Percentiles rank a stretch among this genome's conserved stretches.
phyloP scores from a whole-genome alignment of 2,113 vertebrate genomes.

The Platysteira castanea region DNA sequence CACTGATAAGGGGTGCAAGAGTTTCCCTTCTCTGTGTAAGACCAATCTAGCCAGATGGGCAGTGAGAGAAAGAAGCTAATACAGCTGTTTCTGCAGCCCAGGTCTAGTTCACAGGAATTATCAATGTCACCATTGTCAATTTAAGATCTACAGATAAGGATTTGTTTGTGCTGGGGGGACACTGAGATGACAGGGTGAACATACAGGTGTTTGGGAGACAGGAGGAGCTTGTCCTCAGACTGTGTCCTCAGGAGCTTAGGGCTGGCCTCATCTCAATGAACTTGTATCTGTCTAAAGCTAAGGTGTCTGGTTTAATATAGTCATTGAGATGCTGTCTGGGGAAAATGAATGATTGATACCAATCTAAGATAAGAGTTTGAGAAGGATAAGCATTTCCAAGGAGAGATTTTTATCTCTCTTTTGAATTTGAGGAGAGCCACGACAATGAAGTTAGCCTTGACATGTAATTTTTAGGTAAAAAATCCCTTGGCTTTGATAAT shows the following conservation, averaged over 20 bases:
- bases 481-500: not conserved
- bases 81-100: not conserved
- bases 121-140: not conserved
- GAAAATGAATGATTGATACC: slow-evolving; percentile 59
- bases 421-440: slow-evolving; percentile 41
- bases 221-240: not conserved
- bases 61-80: not conserved
- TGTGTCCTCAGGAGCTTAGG: not conserved
- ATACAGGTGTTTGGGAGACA: rapidly evolving
- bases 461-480: slow-evolving; percentile 36
- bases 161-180: not conserved
- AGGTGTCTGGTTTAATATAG: slow-evolving; percentile 45
- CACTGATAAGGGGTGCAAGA: not conserved
- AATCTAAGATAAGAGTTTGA: slow-evolving; percentile 56
- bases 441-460: slow-evolving; percentile 45
- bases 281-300: slow-evolving; percentile 30
- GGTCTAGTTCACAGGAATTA: not conserved
- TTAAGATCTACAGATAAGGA: not conserved
- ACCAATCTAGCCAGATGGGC: not conserved
- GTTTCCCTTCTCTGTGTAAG: not conserved
- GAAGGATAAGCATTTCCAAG: slow-evolving; percentile 52
- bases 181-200: not conserved
- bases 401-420: slow-evolving; percentile 58
- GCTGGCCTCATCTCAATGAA: not conserved
- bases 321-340: slow-evolving; percentile 28